Evolutionary conservation across 2,888 invertebrate species (phyloP), one percentile per base, ranked within the genome.

Genomic region (Xanthia togata): DNA sequence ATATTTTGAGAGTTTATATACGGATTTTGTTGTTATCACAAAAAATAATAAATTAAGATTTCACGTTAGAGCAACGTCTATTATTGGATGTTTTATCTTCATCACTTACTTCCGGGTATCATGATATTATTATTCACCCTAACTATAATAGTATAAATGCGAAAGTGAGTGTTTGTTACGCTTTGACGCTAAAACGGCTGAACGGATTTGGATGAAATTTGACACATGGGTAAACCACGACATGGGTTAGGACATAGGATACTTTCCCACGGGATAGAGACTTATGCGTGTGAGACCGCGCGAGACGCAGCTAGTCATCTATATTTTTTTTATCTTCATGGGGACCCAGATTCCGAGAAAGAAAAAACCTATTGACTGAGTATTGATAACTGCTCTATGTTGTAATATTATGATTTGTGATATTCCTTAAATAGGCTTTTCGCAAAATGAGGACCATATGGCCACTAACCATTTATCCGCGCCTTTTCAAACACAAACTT

Each of bases 1-100:
- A 85, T 79, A 87, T 87, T 81, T 73, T 53, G 65, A 55, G 70
- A 73, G 59, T 71, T 62, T n/a, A 62, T n/a, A 72, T 77, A 71
- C 73, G 63, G 50, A 72, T 70, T 72, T n/a, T 59, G 47, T 57
- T 69, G n/a, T 44, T 71, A 23, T 35, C 26, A 35, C 59, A 47
- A 44, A 44, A 63, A 81, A 70, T 69, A 47, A 44, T 20, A 26
- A 41, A 41, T 14, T 44, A 44, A 26, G 11, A 44, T 44, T 20
- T 4, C 17, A 41, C 63, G 4, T 62, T 23, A n/a, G 8, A 38
- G 8, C 4, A n/a, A 44, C 44, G 44, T 44, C 26, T 44, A 26
- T 44, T 67, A 17, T 35, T 68, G 0, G 11, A n/a, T 17, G 23
- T 35, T 50, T 67, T 0, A 17, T 50, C 23, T 50, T 31, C 17